Evolutionary conservation across 2,113 vertebrate genomes (phyloP), one percentile per base, ranked within the genome.

Genomic region (Neoarius graeffei): DNA sequence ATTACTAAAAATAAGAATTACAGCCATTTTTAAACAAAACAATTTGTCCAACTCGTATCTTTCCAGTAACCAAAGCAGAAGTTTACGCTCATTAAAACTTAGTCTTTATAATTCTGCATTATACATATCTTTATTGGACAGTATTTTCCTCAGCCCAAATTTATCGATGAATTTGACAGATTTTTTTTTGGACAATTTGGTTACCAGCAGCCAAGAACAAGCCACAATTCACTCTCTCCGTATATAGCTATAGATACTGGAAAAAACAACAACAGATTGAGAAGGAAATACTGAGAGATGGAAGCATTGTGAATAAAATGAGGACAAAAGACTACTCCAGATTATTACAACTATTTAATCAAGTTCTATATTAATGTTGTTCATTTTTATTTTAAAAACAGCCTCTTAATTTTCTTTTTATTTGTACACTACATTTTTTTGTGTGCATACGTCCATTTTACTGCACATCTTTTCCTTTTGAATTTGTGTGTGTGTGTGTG

Each of bases 401-500:
- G 6, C 15, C 30, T 73, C 30, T 48, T 10, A n/a, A 35, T 35
- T 42, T 19, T 73, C 7, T 5, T 73, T 17, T 17, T 50, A 79
- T 79, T n/a, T 54, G n/a, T n/a, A 54, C 23, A 23, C 50, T 48
- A 23, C 9, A n/a, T 7, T 79, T 79, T 79, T 77, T 14, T 25
- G 13, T 57, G 48, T 35, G 67, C 14, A 27, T 87, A 69, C 84
- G 89, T 91, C 87, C 89, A 89, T 56, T 25, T 89, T 67, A 89
- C 91, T 91, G 73, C 91, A 62, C 86, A 90, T 86, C 86, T 81
- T 87, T 89, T 23, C 77, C 69, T 83, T 52, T 74, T 82, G 76
- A 81, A 79, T 85, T 73, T 85, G 20, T 30, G 27, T 30, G 7
- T 66, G 7, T 30, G 11, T 17, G 59, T 57, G 62, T 85, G 66